These are phyloP conservation scores for Seriola quinqueradiata DNA, from an alignment of 2,113 vertebrate species.

Conservation along the genomic window DNA sequence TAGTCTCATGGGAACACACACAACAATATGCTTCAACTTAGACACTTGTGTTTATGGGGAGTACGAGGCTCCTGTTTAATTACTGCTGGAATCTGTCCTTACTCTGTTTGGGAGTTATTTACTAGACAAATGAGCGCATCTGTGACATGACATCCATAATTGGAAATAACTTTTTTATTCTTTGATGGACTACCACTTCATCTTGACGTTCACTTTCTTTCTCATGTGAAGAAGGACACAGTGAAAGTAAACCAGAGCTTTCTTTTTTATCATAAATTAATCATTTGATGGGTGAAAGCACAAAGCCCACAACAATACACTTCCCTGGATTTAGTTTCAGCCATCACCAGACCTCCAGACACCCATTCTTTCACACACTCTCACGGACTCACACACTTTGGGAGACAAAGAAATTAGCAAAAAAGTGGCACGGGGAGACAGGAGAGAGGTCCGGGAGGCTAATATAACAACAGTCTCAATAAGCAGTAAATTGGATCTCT, in stretches of 20 bases:
- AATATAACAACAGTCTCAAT: conserved; percentile 64
- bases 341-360: conserved; percentile 37
- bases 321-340: conserved; percentile 27
- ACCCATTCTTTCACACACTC: conserved; percentile 24
- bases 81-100: conserved; percentile 61
- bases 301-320: background rate
- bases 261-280: conserved; percentile 11
- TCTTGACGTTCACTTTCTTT: background rate
- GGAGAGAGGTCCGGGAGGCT: conserved; percentile 48
- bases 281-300: conserved; percentile 6
- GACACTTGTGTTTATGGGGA: conserved; percentile 42
- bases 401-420: conserved; percentile 58
- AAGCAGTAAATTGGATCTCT: conserved; percentile 72
- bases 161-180: conserved; percentile 32
- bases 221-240: background rate
- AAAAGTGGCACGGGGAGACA: conserved; percentile 35
- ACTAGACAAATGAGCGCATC: conserved; percentile 63
- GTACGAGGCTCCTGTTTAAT: conserved; percentile 59
- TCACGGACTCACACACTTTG: background rate
- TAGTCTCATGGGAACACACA: conserved; percentile 50
- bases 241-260: background rate
- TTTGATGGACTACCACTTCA: conserved; percentile 4
- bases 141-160: conserved; percentile 38
- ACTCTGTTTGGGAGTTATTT: conserved; percentile 51
- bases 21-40: conserved; percentile 70